Evolutionary conservation across 2,888 invertebrate species (phyloP).

Genomic region (Dinocampus coccinellae): DNA sequence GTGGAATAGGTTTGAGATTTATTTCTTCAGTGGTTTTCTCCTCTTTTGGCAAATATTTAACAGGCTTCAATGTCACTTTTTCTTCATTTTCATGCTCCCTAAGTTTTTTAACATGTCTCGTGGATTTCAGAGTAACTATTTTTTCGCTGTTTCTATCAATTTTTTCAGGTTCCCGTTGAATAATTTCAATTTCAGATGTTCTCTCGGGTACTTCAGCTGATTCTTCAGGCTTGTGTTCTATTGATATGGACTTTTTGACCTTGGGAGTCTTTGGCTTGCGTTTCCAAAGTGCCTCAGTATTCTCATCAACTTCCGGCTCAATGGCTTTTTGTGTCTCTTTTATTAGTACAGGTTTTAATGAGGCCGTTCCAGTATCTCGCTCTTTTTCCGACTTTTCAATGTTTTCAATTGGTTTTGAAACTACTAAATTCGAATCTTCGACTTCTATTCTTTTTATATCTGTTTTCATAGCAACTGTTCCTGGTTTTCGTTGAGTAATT

Average conservation of each 20-base stretch:
- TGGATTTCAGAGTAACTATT: constrained; percentile 48
- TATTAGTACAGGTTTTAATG: constrained; percentile 51
- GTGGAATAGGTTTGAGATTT: constrained; percentile 41
- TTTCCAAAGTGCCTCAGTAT: constrained; percentile 63
- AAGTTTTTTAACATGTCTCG: constrained; percentile 54
- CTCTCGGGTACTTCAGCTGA: constrained; percentile 48
- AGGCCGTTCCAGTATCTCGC: constrained; percentile 47
- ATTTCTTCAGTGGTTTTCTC: constrained; percentile 44
- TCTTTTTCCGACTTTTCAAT: constrained; percentile 64
- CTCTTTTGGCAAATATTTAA: constrained; percentile 45
- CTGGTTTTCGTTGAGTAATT: background rate
- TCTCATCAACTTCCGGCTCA: constrained; percentile 44
- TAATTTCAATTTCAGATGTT: constrained; percentile 7
- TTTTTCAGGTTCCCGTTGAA: background rate
- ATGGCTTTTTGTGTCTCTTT: background rate
- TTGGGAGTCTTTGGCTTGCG: constrained; percentile 40
- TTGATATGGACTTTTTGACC: constrained; percentile 32
- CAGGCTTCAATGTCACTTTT: constrained; percentile 44
- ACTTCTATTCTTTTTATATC: constrained; percentile 47
- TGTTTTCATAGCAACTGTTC: constrained; percentile 26
- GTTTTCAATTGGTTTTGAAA: constrained; percentile 47
- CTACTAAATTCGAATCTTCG: constrained; percentile 50
- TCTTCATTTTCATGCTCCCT: constrained; percentile 54
- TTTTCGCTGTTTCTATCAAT: constrained; percentile 39
- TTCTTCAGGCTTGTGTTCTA: constrained; percentile 51